Percentiles rank a stretch among this genome's conserved stretches.
These are phyloP conservation scores for Sebastes alutus DNA, from an alignment of 2,797 vertebrate genomes.

Conservation along the genomic window DNA sequence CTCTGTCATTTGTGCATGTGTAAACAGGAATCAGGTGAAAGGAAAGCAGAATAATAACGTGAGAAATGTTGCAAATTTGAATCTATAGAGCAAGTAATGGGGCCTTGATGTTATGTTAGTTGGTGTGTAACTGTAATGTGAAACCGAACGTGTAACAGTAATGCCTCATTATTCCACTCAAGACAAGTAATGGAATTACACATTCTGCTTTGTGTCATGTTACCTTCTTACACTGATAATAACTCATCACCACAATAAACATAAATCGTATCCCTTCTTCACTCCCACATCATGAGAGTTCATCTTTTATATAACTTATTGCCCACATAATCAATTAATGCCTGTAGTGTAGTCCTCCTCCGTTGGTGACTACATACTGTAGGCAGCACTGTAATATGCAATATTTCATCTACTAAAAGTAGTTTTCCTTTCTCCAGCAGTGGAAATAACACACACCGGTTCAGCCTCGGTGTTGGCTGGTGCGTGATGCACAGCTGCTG, in stretches of 20 bases:
- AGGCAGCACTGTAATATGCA: conserved; percentile 11
- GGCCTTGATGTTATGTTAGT: not conserved
- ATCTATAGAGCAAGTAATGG: not conserved
- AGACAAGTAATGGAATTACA: conserved; percentile 14
- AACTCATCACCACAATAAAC: conserved; percentile 8
- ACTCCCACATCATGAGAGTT: conserved; percentile 12
- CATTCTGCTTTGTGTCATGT: conserved; percentile 20
- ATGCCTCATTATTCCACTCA: conserved; percentile 10
- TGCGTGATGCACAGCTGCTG: conserved; percentile 59
- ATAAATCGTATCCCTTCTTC: not conserved
- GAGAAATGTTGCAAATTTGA: not conserved
- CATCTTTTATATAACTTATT: conserved; percentile 28
- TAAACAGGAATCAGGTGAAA: conserved; percentile 32
- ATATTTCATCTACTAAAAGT: conserved; percentile 49
- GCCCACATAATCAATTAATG: conserved; percentile 40
- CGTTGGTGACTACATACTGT: not conserved
- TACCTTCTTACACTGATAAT: conserved; percentile 5
- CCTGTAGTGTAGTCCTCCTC: conserved; percentile 7
- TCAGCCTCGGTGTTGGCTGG: conserved; percentile 33
- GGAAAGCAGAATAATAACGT: not conserved
- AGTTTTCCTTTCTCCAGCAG: conserved; percentile 23
- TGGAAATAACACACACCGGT: conserved; percentile 43
- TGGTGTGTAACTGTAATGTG: conserved; percentile 2
- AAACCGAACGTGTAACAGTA: not conserved
- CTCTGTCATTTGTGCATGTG: conserved; percentile 7